A percentile compares a stretch with the other conserved stretches of the same genome.
Conservation (phyloP, 2,113 vertebrate genomes). For the Mirza zaza region DNA sequence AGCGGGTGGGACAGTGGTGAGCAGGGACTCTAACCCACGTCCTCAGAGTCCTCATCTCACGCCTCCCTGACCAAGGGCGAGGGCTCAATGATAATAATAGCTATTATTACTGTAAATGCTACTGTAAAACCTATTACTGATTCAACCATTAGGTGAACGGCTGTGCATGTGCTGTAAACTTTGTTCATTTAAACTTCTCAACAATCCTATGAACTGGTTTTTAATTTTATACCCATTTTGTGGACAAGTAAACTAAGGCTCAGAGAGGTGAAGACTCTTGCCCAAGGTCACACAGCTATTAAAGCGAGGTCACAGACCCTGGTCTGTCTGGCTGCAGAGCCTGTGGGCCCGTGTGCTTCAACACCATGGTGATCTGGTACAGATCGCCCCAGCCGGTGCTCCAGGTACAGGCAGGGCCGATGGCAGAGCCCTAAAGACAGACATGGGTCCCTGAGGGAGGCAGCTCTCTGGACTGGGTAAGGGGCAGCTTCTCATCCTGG, state of each 20-base stretch:
- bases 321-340: background rate
- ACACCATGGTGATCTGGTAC: background rate
- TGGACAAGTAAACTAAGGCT: background rate
- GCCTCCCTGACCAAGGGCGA: background rate
- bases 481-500: background rate
- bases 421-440: background rate
- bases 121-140: too few relatives aligned
- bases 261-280: background rate
- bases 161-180: background rate
- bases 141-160: background rate
- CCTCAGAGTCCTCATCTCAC: background rate
- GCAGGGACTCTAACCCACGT: background rate
- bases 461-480: background rate
- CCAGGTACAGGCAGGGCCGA: too few relatives aligned
- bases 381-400: too few relatives aligned
- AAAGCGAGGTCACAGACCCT: background rate
- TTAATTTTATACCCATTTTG: background rate
- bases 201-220: background rate
- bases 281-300: background rate
- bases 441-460: too few relatives aligned
- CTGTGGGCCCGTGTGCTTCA: background rate
- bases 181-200: background rate
- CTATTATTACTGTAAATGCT: background rate
- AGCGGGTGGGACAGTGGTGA: background rate
- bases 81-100: background rate